Percentiles rank a stretch among this genome's conserved stretches.
Conservation (phyloP, 1,140 invertebrate genomes). For the Cylas formicarius region DNA sequence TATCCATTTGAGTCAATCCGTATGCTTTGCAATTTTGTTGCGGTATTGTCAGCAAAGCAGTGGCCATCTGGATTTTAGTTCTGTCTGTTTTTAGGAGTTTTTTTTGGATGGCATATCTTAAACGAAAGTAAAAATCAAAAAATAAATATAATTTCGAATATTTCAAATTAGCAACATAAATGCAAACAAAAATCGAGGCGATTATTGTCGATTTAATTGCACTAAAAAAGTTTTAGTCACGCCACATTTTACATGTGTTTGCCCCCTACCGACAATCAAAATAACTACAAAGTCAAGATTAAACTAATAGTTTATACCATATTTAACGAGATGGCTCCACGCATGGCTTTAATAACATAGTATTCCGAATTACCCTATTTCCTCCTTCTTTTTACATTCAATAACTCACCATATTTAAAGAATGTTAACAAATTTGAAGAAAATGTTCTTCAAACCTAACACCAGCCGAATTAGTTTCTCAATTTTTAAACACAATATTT, state of each 20-base stretch:
- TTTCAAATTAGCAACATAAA: constrained; percentile 4
- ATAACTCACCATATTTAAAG: no score
- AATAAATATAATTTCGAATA: no score
- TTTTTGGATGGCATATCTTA: neutral
- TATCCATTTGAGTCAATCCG: constrained; percentile 8
- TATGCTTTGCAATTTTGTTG: constrained; percentile 4
- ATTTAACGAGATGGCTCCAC: constrained; percentile 5
- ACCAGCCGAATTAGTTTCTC: no score
- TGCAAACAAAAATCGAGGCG: constrained; percentile 3
- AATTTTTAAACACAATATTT: no score
- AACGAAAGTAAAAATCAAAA: constrained; percentile 1
- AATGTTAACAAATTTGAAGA: no score
- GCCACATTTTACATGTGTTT: constrained; percentile 1
- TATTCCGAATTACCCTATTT: no score
- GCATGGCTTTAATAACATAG: neutral
- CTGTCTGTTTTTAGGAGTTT: constrained; percentile 2
- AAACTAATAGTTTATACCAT: constrained; percentile 5
- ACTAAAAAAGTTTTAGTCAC: neutral
- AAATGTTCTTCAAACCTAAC: no score
- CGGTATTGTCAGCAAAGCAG: constrained; percentile 8
- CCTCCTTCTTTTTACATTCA: no score
- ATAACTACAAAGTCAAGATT: neutral
- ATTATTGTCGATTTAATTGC: no score
- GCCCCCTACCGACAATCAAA: neutral
- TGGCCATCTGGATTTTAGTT: constrained; percentile 3